Evolutionary conservation across 2,888 invertebrate species (phyloP).

Genomic region (Oscheius sp.): DNA sequence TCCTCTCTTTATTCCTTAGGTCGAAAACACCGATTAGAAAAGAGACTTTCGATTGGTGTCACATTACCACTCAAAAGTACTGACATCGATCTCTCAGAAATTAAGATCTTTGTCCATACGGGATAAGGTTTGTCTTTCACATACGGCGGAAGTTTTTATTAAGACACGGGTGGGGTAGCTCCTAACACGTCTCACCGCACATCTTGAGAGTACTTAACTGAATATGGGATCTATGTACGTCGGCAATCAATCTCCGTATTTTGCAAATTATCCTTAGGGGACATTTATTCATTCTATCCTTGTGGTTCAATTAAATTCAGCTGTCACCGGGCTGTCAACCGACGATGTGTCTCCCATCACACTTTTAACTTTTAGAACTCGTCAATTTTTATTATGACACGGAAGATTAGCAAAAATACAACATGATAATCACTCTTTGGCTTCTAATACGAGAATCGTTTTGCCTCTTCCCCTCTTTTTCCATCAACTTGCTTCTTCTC

Average conservation of each 20-base stretch:
- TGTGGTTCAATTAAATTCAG: slow-evolving; percentile 23
- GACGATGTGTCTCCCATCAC: background rate
- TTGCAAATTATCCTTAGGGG: slow-evolving; percentile 5
- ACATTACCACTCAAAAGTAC: slow-evolving; percentile 29
- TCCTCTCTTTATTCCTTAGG: slow-evolving; percentile 1
- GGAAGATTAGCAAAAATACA: slow-evolving; percentile 1
- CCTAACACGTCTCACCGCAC: too few relatives aligned
- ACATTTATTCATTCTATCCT: slow-evolving; percentile 1
- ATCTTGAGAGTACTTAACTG: slow-evolving; percentile 16
- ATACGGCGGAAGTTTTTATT: too few relatives aligned
- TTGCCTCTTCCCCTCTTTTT: background rate
- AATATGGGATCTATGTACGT: slow-evolving; percentile 23
- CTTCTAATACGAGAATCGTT: slow-evolving; percentile 18
- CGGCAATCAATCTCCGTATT: slow-evolving; percentile 14
- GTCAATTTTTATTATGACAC: background rate
- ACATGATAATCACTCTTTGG: slow-evolving; percentile 24
- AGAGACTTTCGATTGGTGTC: slow-evolving; percentile 22
- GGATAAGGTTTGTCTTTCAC: background rate
- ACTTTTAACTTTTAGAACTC: background rate
- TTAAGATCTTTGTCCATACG: background rate
- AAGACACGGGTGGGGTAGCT: too few relatives aligned
- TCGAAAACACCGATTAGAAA: slow-evolving; percentile 12
- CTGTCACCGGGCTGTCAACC: slow-evolving; percentile 20
- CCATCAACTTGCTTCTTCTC: background rate
- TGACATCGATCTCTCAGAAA: background rate